These are phyloP conservation scores for Bucorvus abyssinicus DNA, from an alignment of 2,797 vertebrate species.

Conservation along the genomic window DNA sequence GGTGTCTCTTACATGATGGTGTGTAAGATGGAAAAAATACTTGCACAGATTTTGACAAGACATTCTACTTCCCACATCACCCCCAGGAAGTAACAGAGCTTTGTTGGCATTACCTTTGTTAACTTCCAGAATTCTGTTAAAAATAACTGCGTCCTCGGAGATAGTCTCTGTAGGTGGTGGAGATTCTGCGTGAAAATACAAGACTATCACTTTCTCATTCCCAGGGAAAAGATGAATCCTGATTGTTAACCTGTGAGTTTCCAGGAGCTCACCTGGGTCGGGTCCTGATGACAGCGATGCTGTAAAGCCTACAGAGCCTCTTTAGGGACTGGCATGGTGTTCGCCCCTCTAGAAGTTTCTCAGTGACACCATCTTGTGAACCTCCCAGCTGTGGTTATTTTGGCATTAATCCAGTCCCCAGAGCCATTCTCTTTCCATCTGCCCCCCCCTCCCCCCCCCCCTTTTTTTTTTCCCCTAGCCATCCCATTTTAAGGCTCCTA, in stretches of 20 bases:
- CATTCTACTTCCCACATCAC: neutral
- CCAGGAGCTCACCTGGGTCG: neutral
- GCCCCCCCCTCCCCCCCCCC: neutral
- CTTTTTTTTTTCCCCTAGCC: accelerated
- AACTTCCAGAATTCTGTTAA: slow-evolving; percentile 49
- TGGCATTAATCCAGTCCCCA: neutral
- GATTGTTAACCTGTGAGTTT: neutral
- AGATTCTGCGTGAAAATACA: slow-evolving; percentile 39
- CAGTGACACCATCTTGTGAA: neutral
- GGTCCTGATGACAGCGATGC: neutral
- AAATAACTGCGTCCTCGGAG: slow-evolving; percentile 1
- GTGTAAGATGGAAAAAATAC: neutral
- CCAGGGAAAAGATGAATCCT: neutral
- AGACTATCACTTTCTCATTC: neutral
- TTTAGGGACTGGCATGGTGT: neutral
- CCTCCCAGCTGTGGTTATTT: neutral
- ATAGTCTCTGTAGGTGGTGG: neutral
- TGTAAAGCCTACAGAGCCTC: neutral
- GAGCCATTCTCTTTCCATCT: neutral
- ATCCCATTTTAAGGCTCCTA: neutral
- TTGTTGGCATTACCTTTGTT: slow-evolving; percentile 47
- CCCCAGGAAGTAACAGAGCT: neutral
- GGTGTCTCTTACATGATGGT: neutral
- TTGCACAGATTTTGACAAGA: neutral
- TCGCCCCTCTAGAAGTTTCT: neutral